Percentiles rank a stretch among this genome's conserved stretches.
Conservation (phyloP, 2,888 invertebrate genomes). For the Phorcus lineatus region DNA sequence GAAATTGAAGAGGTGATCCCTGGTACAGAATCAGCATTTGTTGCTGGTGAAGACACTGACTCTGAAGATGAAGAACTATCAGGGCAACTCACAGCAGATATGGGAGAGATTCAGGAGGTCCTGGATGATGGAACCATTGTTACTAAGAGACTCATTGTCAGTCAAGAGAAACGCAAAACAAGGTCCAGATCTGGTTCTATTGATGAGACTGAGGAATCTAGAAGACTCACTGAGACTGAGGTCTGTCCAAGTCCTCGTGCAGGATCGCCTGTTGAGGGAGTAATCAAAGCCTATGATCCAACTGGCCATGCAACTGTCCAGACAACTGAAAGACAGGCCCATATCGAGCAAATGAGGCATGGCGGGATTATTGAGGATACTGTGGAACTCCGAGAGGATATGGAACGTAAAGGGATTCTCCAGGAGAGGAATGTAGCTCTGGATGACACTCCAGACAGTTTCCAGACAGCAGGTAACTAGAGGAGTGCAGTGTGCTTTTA, state of each 20-base stretch:
- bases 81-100: conserved; percentile 30
- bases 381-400: conserved; percentile 33
- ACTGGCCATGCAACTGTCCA: conserved; percentile 35
- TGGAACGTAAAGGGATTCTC: conserved; percentile 30
- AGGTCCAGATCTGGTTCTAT: conserved; percentile 56
- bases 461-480: neutral
- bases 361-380: conserved; percentile 44
- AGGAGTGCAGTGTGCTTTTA: neutral
- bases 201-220: conserved; percentile 32
- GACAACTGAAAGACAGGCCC: conserved; percentile 44
- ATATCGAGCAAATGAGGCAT: conserved; percentile 42
- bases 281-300: conserved; percentile 7
- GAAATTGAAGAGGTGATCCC: conserved; percentile 67
- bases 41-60: conserved; percentile 39
- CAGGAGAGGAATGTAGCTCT: conserved; percentile 57
- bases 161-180: conserved; percentile 45
- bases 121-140: conserved; percentile 54
- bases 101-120: conserved; percentile 49
- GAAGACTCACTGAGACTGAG: conserved; percentile 25
- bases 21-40: conserved; percentile 65
- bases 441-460: conserved; percentile 45
- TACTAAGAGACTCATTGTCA: conserved; percentile 47
- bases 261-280: conserved; percentile 42
- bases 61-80: conserved; percentile 40
- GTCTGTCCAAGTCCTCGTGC: conserved; percentile 48